These are phyloP conservation scores for Nesidiocoris tenuis DNA, from an alignment of 2,888 invertebrate species.

Conservation along the genomic window DNA sequence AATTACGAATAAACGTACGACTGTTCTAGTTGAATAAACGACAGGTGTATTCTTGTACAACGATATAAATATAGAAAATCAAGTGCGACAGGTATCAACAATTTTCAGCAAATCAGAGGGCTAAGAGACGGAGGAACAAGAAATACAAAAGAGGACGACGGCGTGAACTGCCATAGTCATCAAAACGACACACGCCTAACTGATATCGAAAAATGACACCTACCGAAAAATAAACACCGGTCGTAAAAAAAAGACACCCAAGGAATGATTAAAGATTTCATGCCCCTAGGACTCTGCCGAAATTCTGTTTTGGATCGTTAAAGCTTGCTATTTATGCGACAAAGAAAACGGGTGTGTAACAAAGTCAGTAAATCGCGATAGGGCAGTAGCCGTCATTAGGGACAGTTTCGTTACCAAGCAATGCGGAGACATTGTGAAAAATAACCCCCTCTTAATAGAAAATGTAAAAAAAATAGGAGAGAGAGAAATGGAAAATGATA, in stretches of 20 bases:
- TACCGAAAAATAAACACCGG: not conserved
- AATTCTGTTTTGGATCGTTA: too few relatives aligned
- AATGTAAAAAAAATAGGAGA: not conserved
- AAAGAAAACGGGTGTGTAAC: not conserved
- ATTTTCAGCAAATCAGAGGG: slow-evolving; percentile 3
- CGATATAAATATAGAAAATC: slow-evolving; percentile 39
- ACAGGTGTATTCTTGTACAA: slow-evolving; percentile 21
- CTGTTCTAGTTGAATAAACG: not conserved
- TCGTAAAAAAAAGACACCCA: not conserved
- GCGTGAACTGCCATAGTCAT: not conserved
- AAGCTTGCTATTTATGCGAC: not conserved
- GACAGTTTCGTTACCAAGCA: not conserved
- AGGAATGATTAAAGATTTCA: not conserved
- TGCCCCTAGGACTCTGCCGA: too few relatives aligned
- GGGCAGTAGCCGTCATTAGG: not conserved
- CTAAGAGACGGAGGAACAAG: not conserved
- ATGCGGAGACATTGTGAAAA: not conserved
- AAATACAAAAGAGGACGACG: not conserved
- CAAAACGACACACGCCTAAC: not conserved
- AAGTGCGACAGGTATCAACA: slow-evolving; percentile 27
- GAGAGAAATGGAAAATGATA: not conserved
- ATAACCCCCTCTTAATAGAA: not conserved
- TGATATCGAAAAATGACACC: not conserved
- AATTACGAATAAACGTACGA: not conserved
- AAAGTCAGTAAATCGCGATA: not conserved